Percentiles rank a stretch among this genome's conserved stretches.
Conservation (phyloP, 2,113 vertebrate genomes). For the Ceratotherium simum region DNA sequence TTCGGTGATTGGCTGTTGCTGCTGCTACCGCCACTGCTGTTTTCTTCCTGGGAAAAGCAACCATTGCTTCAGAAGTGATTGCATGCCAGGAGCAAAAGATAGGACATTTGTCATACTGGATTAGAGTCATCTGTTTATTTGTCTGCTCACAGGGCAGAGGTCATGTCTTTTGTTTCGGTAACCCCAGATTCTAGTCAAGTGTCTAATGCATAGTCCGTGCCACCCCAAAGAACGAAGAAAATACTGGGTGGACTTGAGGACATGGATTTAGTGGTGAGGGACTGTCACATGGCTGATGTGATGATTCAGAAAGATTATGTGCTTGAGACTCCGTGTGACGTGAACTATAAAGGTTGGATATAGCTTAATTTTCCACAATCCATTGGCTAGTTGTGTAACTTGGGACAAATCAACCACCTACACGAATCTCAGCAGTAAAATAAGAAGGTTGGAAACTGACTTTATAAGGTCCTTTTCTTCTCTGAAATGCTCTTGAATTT, state of each 20-base stretch:
- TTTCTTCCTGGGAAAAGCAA: neutral
- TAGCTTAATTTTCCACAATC: neutral
- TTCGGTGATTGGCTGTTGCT: neutral
- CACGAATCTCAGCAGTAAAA: neutral
- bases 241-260: neutral
- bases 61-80: neutral
- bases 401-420: neutral
- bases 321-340: neutral
- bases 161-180: neutral
- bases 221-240: neutral
- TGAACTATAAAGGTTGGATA: neutral
- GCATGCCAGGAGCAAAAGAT: neutral
- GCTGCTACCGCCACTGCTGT: neutral
- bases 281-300: neutral
- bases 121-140: neutral
- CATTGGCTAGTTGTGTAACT: neutral
- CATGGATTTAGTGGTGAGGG: neutral
- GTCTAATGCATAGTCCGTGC: neutral
- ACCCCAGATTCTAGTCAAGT: neutral
- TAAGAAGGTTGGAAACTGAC: neutral
- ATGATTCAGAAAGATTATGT: neutral
- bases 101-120: neutral
- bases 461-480: neutral
- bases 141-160: neutral
- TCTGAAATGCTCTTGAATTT: neutral